Evolutionary conservation across 30 jellyfish, hydroid and myxozoan species (phyloP).

Genomic region (Phacellophora camtschatica): DNA sequence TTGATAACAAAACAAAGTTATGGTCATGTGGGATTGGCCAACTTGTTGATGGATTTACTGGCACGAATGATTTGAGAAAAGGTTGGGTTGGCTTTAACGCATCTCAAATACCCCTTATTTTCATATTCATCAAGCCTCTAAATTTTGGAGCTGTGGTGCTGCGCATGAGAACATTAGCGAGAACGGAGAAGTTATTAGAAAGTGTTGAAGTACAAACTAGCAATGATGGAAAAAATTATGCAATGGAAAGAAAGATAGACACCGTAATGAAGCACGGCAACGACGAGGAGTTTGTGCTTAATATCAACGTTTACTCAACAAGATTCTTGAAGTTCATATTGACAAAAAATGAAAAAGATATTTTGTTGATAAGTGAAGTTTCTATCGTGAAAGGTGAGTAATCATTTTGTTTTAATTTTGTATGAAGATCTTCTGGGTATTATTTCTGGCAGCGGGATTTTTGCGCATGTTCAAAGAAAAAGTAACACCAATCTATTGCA

Average conservation of each 20-base stretch:
- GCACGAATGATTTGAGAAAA: slow-evolving; percentile 38
- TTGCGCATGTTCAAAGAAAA: too few species aligned
- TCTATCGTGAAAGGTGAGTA: slow-evolving; percentile 37
- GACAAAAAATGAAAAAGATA: background rate
- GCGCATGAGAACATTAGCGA: slow-evolving; percentile 18
- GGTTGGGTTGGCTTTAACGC: slow-evolving; percentile 72
- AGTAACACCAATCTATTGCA: too few species aligned
- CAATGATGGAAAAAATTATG: slow-evolving; percentile 12
- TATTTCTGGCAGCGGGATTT: background rate
- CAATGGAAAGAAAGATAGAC: background rate
- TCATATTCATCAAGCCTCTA: slow-evolving; percentile 26
- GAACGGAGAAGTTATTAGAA: background rate
- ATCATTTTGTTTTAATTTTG: background rate
- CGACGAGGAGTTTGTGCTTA: background rate
- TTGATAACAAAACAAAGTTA: background rate
- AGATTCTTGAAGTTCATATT: slow-evolving; percentile 6
- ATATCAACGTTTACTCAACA: slow-evolving; percentile 20
- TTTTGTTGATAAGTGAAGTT: slow-evolving; percentile 65
- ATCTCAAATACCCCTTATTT: background rate
- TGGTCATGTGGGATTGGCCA: slow-evolving; percentile 42
- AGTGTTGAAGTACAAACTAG: slow-evolving; percentile 37
- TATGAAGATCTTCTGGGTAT: background rate
- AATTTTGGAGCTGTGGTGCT: slow-evolving; percentile 19
- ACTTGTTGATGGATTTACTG: slow-evolving; percentile 42
- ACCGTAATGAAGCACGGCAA: background rate